Evolutionary conservation across 2,113 vertebrate species (phyloP), one percentile per base, ranked within the genome.

Genomic region (Tonatia bakeri): DNA sequence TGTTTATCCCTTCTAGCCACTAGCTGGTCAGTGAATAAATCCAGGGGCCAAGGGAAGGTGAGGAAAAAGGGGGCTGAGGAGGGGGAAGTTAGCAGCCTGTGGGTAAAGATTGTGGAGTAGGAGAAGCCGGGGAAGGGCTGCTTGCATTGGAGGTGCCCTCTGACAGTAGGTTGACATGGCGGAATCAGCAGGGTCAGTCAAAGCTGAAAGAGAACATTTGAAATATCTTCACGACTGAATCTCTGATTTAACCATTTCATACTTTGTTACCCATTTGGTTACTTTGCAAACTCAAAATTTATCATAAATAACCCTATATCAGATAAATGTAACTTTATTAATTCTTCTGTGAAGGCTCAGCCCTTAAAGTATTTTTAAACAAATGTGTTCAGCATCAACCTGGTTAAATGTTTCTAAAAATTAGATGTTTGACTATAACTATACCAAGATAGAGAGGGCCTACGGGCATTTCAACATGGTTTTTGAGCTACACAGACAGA

Each of bases 331-430:
- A 87, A 80, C 45, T 77, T 67, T 64, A 54, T 72, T 89, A 86
- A 94, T 95, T 94, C 26, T 12, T 67, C 43, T 65, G 50, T 67
- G 80, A 79, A 79, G 50, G 26, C 4, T 70, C 22, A 47, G 24
- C 45, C n/a, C 50, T 80, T 56, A 79, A 81, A 50, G 17, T 70
- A 94, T 52, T 36, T 26, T 92, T 86, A 64, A 81, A 87, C 20
- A 40, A 75, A 64, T 65, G 22, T 70, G 38, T 93, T 94, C 76
- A 36, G 4, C 31, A 89, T 79, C 43, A 16, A 4, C 76, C 54
- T 87, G 87, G 24, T 92, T 83, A 38, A 77, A 73, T 82, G 31
- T 86, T 87, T 91, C 75, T 93, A 59, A 89, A 97, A 96, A 69
- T 47, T 82, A 85, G 26, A 33, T 86, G 67, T 80, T 81, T 83